Conservation (phyloP, 2,113 vertebrate species). For the Tetrao urogallus region DNA sequence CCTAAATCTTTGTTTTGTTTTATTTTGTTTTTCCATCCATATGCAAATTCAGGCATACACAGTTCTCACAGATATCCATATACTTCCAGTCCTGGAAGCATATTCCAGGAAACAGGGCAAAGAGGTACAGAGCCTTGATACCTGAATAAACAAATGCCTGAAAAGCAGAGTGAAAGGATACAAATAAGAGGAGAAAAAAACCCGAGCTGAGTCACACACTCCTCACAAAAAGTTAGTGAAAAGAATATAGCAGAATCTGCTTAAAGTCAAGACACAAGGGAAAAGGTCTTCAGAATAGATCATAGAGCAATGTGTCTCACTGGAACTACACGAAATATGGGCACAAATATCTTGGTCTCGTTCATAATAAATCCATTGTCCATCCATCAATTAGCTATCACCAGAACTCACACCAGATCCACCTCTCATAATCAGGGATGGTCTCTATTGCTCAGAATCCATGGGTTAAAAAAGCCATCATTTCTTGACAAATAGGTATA, state of each 20-base stretch:
- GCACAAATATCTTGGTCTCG: background rate
- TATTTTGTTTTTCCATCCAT: background rate
- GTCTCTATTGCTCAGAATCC: background rate
- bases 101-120: background rate
- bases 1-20: background rate
- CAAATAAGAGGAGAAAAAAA: background rate
- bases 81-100: background rate
- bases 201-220: background rate
- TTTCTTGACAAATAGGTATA: background rate
- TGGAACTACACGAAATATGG: background rate
- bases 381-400: background rate
- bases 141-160: background rate
- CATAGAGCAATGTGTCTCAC: background rate
- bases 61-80: background rate
- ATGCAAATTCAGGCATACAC: background rate
- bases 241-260: background rate
- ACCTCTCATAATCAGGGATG: background rate
- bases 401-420: background rate
- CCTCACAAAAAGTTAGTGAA: background rate
- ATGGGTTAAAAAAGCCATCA: background rate
- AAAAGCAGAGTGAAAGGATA: background rate
- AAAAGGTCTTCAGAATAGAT: background rate
- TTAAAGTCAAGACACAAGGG: background rate
- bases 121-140: background rate
- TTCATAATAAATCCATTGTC: background rate